Evolutionary conservation across 2,888 invertebrate species (phyloP).

Genomic region (Pseudococcus jackbeardsleyi): DNA sequence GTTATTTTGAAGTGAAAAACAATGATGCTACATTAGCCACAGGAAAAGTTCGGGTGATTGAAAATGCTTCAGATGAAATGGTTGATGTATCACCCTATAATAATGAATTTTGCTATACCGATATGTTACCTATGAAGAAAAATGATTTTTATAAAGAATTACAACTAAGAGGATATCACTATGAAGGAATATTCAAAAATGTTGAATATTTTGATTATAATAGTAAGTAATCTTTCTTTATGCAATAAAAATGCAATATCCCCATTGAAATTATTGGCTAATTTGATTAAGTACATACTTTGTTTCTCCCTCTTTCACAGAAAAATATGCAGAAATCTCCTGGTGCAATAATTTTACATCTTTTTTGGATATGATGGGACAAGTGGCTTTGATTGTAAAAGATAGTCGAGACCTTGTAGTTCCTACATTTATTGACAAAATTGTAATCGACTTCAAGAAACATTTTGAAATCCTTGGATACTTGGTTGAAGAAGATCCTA

Average conservation of each 20-base stretch:
- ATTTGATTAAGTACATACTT: too few relatives aligned
- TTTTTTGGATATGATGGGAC: background rate
- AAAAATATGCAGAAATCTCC: background rate
- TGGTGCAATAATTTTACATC: constrained; percentile 24
- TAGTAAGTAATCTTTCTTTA: constrained; percentile 68
- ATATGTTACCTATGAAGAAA: constrained; percentile 71
- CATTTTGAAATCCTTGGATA: background rate
- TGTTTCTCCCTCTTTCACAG: background rate
- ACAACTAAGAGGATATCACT: constrained; percentile 73
- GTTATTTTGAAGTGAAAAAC: constrained; percentile 77
- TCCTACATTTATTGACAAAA: background rate
- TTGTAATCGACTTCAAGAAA: constrained; percentile 16
- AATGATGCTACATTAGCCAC: constrained; percentile 79
- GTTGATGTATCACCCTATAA: constrained; percentile 71
- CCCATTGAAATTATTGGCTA: too few relatives aligned
- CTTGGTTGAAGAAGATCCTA: background rate
- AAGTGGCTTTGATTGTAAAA: background rate
- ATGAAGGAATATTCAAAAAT: constrained; percentile 76
- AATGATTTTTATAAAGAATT: constrained; percentile 72
- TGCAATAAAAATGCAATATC: too few relatives aligned
- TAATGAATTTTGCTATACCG: constrained; percentile 70
- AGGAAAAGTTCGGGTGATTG: constrained; percentile 77
- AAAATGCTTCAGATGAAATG: constrained; percentile 73
- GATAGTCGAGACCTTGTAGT: background rate
- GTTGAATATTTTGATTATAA: constrained; percentile 73